These are phyloP conservation scores for Hypsibius dujardini DNA, from an alignment of 1,140 invertebrate species.

Conservation along the genomic window DNA sequence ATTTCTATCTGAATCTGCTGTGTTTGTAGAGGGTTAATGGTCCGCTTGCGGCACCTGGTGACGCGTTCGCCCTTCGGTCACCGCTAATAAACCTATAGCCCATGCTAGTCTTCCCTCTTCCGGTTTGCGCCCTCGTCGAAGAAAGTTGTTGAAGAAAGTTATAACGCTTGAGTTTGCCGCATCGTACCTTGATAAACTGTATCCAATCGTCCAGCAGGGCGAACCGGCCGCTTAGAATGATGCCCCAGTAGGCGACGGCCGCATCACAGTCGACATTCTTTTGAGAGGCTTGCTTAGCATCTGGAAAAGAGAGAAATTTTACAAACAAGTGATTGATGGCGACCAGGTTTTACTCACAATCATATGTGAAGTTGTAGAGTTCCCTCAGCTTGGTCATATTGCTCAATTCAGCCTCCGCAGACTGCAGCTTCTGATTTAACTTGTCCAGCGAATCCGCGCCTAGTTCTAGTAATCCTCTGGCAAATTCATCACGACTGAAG, in stretches of 20 bases:
- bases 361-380: slow-evolving; percentile 96
- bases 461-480: slow-evolving; percentile 33
- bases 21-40: too few relatives aligned
- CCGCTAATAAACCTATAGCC: too few relatives aligned
- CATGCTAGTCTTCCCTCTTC: too few relatives aligned
- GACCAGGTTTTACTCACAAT: slow-evolving; percentile 95
- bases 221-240: slow-evolving; percentile 76
- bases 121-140: too few relatives aligned
- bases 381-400: slow-evolving; percentile 82
- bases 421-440: slow-evolving; percentile 60
- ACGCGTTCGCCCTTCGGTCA: too few relatives aligned
- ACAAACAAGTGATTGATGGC: too few relatives aligned
- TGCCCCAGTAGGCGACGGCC: slow-evolving; percentile 98
- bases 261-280: slow-evolving; percentile 53
- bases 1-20: too few relatives aligned
- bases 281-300: slow-evolving; percentile 31
- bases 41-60: too few relatives aligned
- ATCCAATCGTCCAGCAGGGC: slow-evolving; percentile 79
- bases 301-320: slow-evolving; percentile 49
- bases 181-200: slow-evolving; percentile 82
- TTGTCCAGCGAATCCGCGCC: slow-evolving; percentile 72
- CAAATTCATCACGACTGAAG: slow-evolving; percentile 17
- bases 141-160: too few relatives aligned
- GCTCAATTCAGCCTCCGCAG: slow-evolving; percentile 66
- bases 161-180: too few relatives aligned